Evolutionary conservation across 2,113 vertebrate species (phyloP).

Genomic region (Rattus norvegicus): DNA sequence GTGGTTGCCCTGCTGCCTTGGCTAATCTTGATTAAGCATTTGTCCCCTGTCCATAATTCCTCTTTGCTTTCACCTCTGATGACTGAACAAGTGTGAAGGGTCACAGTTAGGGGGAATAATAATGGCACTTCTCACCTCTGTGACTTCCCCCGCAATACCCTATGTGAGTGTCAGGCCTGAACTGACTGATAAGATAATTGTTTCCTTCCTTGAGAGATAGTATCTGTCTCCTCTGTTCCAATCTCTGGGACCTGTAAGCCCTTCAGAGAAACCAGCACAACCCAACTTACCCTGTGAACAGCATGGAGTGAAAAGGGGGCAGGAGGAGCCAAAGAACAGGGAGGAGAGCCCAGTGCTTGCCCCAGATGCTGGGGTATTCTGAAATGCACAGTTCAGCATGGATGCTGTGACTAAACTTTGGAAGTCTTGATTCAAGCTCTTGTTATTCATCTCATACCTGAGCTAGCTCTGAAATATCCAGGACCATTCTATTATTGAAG

Average conservation of each 20-base stretch:
- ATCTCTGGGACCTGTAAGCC: too few species aligned
- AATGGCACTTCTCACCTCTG: neutral
- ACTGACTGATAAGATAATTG: neutral
- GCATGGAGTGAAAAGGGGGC: neutral
- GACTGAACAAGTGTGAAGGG: accelerated
- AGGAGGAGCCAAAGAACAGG: neutral
- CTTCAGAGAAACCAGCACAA: neutral
- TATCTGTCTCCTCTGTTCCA: neutral
- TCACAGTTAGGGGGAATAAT: accelerated
- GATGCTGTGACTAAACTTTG: neutral
- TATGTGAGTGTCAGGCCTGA: neutral
- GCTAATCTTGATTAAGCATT: neutral
- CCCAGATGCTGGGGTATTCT: neutral
- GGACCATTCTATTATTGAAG: neutral
- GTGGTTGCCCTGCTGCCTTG: neutral
- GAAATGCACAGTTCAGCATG: neutral
- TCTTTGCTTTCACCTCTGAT: neutral
- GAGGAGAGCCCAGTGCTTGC: neutral
- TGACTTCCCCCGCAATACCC: too few species aligned
- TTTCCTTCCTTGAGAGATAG: neutral
- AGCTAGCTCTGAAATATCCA: neutral
- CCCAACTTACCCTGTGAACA: neutral
- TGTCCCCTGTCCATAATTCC: neutral
- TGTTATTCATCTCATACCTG: neutral
- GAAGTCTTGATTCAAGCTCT: neutral